Percentiles rank a stretch among this genome's conserved stretches.
These are phyloP conservation scores for Chaetogeoica ovagalla DNA, from an alignment of 2,888 invertebrate genomes.

Conservation along the genomic window DNA sequence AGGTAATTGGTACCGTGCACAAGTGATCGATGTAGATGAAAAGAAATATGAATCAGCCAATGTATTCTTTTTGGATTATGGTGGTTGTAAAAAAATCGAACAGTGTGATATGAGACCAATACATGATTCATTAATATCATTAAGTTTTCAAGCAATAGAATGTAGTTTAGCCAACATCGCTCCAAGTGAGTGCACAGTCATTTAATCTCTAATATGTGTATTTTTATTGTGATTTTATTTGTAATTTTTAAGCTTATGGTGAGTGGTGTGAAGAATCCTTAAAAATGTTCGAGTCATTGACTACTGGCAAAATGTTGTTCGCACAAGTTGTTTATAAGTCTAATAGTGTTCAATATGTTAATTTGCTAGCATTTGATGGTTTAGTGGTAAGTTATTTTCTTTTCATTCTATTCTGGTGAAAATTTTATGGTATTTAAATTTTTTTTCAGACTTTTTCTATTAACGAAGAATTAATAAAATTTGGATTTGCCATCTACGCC, in stretches of 20 bases:
- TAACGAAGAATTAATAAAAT: slow-evolving; percentile 41
- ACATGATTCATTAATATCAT: slow-evolving; percentile 85
- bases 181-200: slow-evolving; percentile 66
- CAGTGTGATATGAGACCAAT: slow-evolving; percentile 85
- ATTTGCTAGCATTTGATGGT: slow-evolving; percentile 76
- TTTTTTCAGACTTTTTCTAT: slow-evolving; percentile 22
- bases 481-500: slow-evolving; percentile 30
- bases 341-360: slow-evolving; percentile 61
- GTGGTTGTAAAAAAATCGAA: slow-evolving; percentile 83
- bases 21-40: slow-evolving; percentile 73
- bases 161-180: slow-evolving; percentile 87
- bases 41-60: slow-evolving; percentile 71
- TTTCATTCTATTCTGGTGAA: background rate
- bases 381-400: slow-evolving; percentile 67
- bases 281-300: slow-evolving; percentile 76
- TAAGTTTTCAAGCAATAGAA: slow-evolving; percentile 98
- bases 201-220: background rate
- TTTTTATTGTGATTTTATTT: background rate
- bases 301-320: slow-evolving; percentile 80
- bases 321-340: slow-evolving; percentile 86
- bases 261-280: slow-evolving; percentile 80
- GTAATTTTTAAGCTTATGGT: slow-evolving; percentile 54
- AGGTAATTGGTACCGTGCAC: slow-evolving; percentile 84
- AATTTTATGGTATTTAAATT: background rate
- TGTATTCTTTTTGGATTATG: slow-evolving; percentile 91